These are phyloP conservation scores for Mythimna vitellina DNA, from an alignment of 2,888 invertebrate genomes.

Conservation along the genomic window DNA sequence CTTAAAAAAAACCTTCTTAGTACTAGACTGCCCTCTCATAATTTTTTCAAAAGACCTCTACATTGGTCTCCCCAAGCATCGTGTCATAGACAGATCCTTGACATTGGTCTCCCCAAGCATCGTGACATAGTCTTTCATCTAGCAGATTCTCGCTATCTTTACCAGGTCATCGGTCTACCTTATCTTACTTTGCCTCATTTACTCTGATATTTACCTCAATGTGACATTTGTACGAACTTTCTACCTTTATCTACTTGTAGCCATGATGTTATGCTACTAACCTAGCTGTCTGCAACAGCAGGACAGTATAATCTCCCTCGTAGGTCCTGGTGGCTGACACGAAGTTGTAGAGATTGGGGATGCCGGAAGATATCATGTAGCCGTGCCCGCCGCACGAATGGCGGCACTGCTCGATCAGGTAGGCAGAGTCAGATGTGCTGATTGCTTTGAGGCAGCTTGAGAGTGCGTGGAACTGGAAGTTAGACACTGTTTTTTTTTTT, in stretches of 20 bases:
- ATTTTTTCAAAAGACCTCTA: neutral
- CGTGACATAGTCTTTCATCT: neutral
- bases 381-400: slow-evolving; percentile 98
- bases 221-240: neutral
- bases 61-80: neutral
- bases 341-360: slow-evolving; percentile 95
- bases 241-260: neutral
- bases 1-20: neutral
- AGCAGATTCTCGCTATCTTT: neutral
- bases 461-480: slow-evolving; percentile 94
- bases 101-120: neutral
- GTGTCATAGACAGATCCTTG: neutral
- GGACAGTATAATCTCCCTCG: slow-evolving; percentile 98
- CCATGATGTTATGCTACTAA: slow-evolving; percentile 55
- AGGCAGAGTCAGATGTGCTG: slow-evolving; percentile 93
- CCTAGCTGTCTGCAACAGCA: slow-evolving; percentile 97
- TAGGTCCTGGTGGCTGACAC: slow-evolving; percentile 97
- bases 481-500: too few species aligned
- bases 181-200: neutral
- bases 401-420: slow-evolving; percentile 95
- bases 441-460: slow-evolving; percentile 97
- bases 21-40: neutral
- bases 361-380: slow-evolving; percentile 96
- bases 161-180: neutral
- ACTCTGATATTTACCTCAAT: neutral